phyloP scores from a whole-genome alignment of 2,113 vertebrate species.

The Platichthys flesus region DNA sequence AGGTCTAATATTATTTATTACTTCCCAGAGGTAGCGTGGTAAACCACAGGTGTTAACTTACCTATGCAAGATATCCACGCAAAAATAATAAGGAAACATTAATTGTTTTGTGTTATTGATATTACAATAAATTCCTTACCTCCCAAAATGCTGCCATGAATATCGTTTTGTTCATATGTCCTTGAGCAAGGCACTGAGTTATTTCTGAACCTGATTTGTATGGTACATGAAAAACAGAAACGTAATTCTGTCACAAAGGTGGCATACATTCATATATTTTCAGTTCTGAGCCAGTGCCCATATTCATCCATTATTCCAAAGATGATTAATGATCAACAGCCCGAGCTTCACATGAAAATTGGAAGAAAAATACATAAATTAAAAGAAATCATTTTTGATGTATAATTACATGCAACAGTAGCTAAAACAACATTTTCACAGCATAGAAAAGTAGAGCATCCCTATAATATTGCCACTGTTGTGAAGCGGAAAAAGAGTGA shows the following conservation, averaged over 20 bases:
- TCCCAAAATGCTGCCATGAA: too few relatives aligned
- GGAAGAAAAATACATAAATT: slow-evolving; percentile 18
- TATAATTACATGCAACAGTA: slow-evolving; percentile 34
- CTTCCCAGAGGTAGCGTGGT: too few relatives aligned
- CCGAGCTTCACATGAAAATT: slow-evolving; percentile 4
- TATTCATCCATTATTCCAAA: slow-evolving; percentile 11
- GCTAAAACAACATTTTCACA: slow-evolving; percentile 5
- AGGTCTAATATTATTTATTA: too few relatives aligned
- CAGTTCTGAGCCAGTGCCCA: slow-evolving; percentile 14
- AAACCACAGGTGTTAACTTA: too few relatives aligned
- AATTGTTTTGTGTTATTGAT: too few relatives aligned
- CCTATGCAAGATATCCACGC: too few relatives aligned
- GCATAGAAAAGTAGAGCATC: background rate
- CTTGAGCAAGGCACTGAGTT: too few relatives aligned
- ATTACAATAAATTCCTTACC: too few relatives aligned
- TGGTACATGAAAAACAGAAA: background rate
- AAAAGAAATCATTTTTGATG: slow-evolving; percentile 30
- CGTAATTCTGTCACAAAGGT: background rate
- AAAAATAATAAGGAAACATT: too few relatives aligned
- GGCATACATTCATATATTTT: background rate
- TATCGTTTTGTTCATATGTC: too few relatives aligned
- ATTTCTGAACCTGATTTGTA: background rate
- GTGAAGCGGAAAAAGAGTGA: background rate
- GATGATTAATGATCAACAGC: slow-evolving; percentile 36
- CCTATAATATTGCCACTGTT: background rate